phyloP scores from a whole-genome alignment of 2,888 invertebrate species.

The Penaeus monodon region DNA sequence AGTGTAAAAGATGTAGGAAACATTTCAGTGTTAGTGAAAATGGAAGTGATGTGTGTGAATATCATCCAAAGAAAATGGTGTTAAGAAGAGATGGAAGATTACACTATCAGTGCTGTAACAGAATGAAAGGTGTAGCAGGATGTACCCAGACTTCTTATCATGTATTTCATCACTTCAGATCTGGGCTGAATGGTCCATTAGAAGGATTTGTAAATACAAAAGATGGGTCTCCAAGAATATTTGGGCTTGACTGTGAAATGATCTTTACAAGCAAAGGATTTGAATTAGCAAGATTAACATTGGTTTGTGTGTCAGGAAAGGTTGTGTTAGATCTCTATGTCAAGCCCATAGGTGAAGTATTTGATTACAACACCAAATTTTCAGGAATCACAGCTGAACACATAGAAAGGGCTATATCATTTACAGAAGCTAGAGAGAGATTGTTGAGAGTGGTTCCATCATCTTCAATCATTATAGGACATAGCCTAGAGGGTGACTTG shows the following conservation, averaged over 20 bases:
- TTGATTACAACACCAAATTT: slow-evolving; percentile 68
- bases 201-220: slow-evolving; percentile 78
- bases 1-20: slow-evolving; percentile 55
- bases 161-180: slow-evolving; percentile 82
- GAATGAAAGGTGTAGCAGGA: slow-evolving; percentile 73
- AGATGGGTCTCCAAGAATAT: slow-evolving; percentile 69
- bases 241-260: slow-evolving; percentile 68
- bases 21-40: slow-evolving; percentile 44
- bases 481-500: slow-evolving; percentile 72
- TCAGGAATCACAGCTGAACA: slow-evolving; percentile 70
- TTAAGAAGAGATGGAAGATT: slow-evolving; percentile 69
- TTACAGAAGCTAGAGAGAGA: slow-evolving; percentile 67
- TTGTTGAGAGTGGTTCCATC: slow-evolving; percentile 67
- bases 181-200: slow-evolving; percentile 82
- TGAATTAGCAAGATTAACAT: slow-evolving; percentile 66
- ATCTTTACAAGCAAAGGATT: slow-evolving; percentile 66
- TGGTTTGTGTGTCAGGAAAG: slow-evolving; percentile 63
- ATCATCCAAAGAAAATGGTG: slow-evolving; percentile 55
- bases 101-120: slow-evolving; percentile 75
- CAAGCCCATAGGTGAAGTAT: slow-evolving; percentile 63
- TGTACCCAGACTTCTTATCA: slow-evolving; percentile 79
- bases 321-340: slow-evolving; percentile 66
- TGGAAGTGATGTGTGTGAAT: slow-evolving; percentile 44
- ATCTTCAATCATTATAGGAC: slow-evolving; percentile 71
- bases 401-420: slow-evolving; percentile 69